Percentiles rank a stretch among this genome's conserved stretches.
phyloP scores from a whole-genome alignment of 2,797 vertebrate species.

The Arremon aurantiirostris region DNA sequence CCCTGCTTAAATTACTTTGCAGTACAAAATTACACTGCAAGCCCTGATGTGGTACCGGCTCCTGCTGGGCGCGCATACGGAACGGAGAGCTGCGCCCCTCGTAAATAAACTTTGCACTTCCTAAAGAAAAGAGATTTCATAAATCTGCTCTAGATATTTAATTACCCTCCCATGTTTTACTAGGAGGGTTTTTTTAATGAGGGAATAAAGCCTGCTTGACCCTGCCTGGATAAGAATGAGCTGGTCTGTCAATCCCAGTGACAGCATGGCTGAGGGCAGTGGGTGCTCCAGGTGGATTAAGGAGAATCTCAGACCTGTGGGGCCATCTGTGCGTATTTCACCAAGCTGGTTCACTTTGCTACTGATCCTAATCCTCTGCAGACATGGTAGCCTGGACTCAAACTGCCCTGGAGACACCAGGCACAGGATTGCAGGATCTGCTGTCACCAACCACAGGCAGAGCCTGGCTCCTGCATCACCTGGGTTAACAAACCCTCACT shows the following conservation, averaged over 20 bases:
- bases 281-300: neutral
- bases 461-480: neutral
- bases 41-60: neutral
- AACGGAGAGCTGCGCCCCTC: neutral
- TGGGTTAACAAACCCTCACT: neutral
- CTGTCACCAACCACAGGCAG: neutral
- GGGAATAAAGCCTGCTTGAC: neutral
- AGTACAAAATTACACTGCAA: neutral
- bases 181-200: neutral
- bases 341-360: neutral
- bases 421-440: neutral
- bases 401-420: neutral
- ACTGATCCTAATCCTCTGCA: neutral
- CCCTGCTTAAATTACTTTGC: neutral
- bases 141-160: neutral
- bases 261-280: fast-evolving
- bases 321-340: neutral
- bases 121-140: neutral
- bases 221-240: neutral
- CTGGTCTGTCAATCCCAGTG: neutral
- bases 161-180: neutral
- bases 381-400: fast-evolving
- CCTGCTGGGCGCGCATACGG: neutral
- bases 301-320: neutral
- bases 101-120: neutral